Evolutionary conservation across 2,113 vertebrate species (phyloP).

Genomic region (Sciurus niger): DNA sequence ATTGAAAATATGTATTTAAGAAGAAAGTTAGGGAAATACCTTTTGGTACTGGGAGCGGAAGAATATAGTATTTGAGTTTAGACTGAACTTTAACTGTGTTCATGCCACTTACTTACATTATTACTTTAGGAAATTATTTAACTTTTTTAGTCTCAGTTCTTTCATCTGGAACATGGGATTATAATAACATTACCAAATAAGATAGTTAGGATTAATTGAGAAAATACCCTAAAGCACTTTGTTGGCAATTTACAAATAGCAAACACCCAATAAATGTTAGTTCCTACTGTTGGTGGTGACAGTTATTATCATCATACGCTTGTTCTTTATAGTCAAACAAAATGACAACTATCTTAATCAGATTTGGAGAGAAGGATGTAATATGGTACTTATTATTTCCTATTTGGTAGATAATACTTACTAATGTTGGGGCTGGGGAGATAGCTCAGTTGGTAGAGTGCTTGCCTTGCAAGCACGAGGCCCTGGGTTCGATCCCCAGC

Average conservation of each 20-base stretch:
- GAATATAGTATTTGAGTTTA: not conserved
- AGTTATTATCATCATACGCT: not conserved
- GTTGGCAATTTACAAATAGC: not conserved
- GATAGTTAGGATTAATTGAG: not conserved
- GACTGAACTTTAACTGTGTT: not conserved
- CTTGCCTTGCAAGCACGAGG: no score
- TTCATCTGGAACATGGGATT: not conserved
- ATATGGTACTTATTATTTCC: not conserved
- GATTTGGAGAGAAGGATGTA: not conserved
- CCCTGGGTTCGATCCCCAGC: no score
- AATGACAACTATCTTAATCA: not conserved
- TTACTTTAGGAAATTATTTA: not conserved
- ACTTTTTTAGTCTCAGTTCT: not conserved
- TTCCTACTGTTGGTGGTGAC: not conserved
- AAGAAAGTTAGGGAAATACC: conserved; percentile 13
- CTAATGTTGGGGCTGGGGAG: no score
- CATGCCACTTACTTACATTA: not conserved
- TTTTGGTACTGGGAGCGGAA: not conserved
- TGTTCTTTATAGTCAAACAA: not conserved
- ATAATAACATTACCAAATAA: not conserved
- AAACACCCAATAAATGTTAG: not conserved
- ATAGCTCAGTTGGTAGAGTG: no score
- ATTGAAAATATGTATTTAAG: not conserved
- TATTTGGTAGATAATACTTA: not conserved
- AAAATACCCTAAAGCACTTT: not conserved